Base-by-base conservation (phyloP, 2,797 vertebrate species). In the Hozukius guyotensis region DNA sequence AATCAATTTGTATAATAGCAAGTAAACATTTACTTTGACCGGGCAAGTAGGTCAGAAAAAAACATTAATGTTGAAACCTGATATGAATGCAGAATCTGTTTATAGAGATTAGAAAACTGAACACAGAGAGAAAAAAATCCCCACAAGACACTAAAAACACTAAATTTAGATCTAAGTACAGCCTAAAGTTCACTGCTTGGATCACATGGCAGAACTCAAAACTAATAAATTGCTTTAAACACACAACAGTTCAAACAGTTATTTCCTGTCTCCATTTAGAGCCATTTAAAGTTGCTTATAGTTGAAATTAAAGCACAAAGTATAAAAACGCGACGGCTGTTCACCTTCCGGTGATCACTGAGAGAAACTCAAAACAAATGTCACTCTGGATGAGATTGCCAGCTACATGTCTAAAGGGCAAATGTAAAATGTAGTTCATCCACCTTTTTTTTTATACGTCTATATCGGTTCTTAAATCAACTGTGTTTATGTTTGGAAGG, bases 381-480 rank as follows among this genome's bases (percentile, higher is more conserved):
- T 88, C 85, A 76, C 79, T 81, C 46, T 36, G 64, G 27, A 77
- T 78, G 53, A 79, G 73, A 83, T 77, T 87, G 87, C 82, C 79
- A 81, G 77, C 78, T 63, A 53, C 84, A 86, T 82, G 90, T 85
- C 82, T 59, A 82, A 80, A 88, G 88, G 92, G 63, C 86, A 92
- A 92, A 93, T 89, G 88, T 87, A 77, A 93, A 92, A 91, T 67
- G 4, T 20, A 89, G 91, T 90, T 92, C 88, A 91, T 77, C 34
- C 81, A 83, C 83, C 70, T 83, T 78, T 90, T 53, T 53, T 52
- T 90, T 88, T 78, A 72, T 77, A 71, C 5, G 34, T 80, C 73
- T 81, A 16, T 80, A 87, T 89, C 81, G 78, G 79, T n/a, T 55
- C 67, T 63, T 87, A 88, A 92, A 92, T 92, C 89, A 89, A 57